Conservation (phyloP, 2,888 invertebrate species). For the Drosophila macrospina region DNA sequence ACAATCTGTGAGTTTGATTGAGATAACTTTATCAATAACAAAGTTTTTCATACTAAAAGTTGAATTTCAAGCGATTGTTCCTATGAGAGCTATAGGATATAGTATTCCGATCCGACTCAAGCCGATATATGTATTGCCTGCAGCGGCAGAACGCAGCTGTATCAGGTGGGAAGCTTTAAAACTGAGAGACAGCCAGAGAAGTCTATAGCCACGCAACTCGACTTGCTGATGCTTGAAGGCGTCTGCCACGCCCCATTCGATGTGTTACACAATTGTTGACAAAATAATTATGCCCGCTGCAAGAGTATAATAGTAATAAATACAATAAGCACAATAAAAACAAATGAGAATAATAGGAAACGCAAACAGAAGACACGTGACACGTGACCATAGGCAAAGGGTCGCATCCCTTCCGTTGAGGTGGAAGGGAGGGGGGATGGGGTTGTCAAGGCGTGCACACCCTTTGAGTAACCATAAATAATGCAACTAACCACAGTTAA, state of each 20-base stretch:
- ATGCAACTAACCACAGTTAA: conserved; percentile 39
- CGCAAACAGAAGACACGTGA: conserved; percentile 65
- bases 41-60: too few species aligned
- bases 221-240: too few species aligned
- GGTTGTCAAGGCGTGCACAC: conserved; percentile 31
- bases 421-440: conserved; percentile 4
- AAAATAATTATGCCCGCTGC: not conserved
- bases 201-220: too few species aligned
- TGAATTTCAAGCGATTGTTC: too few species aligned
- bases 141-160: too few species aligned
- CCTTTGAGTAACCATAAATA: conserved; percentile 68
- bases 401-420: not conserved
- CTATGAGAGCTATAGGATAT: too few species aligned
- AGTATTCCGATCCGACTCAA: too few species aligned
- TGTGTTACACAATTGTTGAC: not conserved
- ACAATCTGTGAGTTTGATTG: too few species aligned
- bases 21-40: too few species aligned
- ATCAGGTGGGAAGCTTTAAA: too few species aligned
- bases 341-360: conserved; percentile 74
- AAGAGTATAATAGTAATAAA: conserved; percentile 47
- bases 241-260: not conserved
- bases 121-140: too few species aligned
- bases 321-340: conserved; percentile 63
- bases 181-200: too few species aligned
- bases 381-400: not conserved